Base-by-base conservation (phyloP, 1,140 invertebrate species). In the Camponotus pennsylvanicus region DNA sequence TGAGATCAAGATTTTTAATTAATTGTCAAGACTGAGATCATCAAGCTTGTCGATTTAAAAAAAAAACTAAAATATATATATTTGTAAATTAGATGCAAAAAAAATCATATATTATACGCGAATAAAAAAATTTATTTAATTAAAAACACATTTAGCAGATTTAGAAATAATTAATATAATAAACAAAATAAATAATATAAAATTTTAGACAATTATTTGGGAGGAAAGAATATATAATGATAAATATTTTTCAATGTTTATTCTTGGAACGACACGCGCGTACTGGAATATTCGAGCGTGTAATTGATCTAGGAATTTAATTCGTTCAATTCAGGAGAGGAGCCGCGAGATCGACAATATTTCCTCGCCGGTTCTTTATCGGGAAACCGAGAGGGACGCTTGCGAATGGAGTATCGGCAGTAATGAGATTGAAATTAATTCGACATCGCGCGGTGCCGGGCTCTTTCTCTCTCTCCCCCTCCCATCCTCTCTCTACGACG, bases 401-500 rank as follows among this genome's bases (percentile, higher is more conserved):
- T 69, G 76, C 67, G 83, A 80, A 79, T 34, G 64, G 57, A 88
- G 90, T 91, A 92, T 91, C 87, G 88, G 64, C 85, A 87, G 87
- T 92, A 91, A 91, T 92, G 90, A 92, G 91, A 92, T 91, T 92
- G 87, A 92, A 91, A 92, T 92, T 91, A 90, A 91, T 92, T 91
- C 88, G 88, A 88, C 86, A 78, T 86, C 88, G 84, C 90, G 84
- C 52, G 57, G 55, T 78, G 77, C 75, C 75, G 69, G 32, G 63
- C 42, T 69, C 3, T 49, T 13, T 49, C 45, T 49, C 45, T 49
- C 45, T 49, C 11, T 49, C 13, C 15, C 11, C 15, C 45, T 3
- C 13, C 4, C 45, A 0, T 0, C 18, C 15, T 49, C 42, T 3
- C 9, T 45, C 9, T 45, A 37, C 80, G 67, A 83, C 82, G 64